Base-by-base conservation (phyloP, 2,797 vertebrate genomes). In the Chaenodraco wilsoni region DNA sequence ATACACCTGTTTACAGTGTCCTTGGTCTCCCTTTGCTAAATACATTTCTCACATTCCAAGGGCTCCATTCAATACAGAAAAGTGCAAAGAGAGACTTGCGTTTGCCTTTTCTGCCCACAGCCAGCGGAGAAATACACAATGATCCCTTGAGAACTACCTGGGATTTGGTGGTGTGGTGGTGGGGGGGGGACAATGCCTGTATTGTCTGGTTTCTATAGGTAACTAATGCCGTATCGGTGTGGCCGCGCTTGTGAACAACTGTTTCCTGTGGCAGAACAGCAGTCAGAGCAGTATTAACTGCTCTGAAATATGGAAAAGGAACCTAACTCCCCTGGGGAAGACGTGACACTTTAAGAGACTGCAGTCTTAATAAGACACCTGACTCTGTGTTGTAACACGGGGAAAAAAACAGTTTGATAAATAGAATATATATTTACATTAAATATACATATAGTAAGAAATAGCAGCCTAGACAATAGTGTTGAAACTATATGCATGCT, bases 401-500 rank as follows among this genome's bases (percentile, higher is more conserved):
- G 83, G 84, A 27, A 83, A 81, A 81, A 84, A 56, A 57, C 60
- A 58, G 76, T 87, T 79, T 81, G 87, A 94, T 95, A 95, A 95
- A 95, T 95, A 95, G 90, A 91, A 93, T 92, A 94, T 92, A 91
- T 93, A 94, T 95, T 91, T 95, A 95, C 94, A 95, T 89, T 94
- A 94, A 94, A 95, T 95, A 95, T 93, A 95, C 93, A 95, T 86
- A 91, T 76, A 87, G 93, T 94, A 94, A 93, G 94, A 94, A 95
- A 95, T 95, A 95, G 95, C 95, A 95, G 95, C 94, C 93, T 95
- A 95, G 88, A 91, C 91, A 93, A 93, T 92, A 95, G 94, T 95
- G 93, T 94, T 93, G 91, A 94, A 93, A 94, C 93, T 94, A 93
- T 91, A 91, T 82, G 92, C 91, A 92, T 93, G 92, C 92, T 93